These are phyloP conservation scores for Elgaria multicarinata DNA, from an alignment of 2,113 vertebrate genomes.

Conservation along the genomic window DNA sequence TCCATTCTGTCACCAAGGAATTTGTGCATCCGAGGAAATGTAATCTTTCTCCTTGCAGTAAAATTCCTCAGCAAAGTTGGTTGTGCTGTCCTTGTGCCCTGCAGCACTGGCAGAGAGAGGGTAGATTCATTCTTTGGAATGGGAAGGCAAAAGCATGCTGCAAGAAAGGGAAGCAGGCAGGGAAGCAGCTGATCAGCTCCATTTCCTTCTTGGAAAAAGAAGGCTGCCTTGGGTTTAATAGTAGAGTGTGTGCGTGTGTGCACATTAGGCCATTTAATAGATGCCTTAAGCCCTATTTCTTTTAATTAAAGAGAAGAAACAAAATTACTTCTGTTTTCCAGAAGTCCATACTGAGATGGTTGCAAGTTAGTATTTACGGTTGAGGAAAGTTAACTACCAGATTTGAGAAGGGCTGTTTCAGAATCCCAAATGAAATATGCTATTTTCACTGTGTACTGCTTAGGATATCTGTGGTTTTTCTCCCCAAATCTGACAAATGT, in stretches of 20 bases:
- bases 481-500: not conserved
- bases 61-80: not conserved
- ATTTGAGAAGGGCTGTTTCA: not conserved
- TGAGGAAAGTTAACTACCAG: slow-evolving; percentile 4
- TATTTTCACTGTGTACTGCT: slow-evolving; percentile 22
- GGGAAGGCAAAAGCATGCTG: not conserved
- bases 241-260: not conserved
- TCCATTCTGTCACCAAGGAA: not conserved
- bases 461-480: slow-evolving; percentile 39
- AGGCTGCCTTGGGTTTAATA: not conserved
- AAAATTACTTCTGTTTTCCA: not conserved
- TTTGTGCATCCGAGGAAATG: not conserved
- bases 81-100: not conserved
- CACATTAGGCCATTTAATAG: not conserved
- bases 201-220: not conserved
- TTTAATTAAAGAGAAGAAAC: not conserved
- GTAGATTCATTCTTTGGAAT: not conserved
- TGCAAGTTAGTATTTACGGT: not conserved
- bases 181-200: not conserved
- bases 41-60: not conserved
- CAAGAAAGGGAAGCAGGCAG: not conserved
- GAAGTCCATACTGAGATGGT: not conserved
- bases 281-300: not conserved
- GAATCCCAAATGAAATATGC: slow-evolving; percentile 6
- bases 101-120: not conserved